Base-by-base conservation (phyloP, 2,888 invertebrate species). In the Deroplatys truncata region DNA sequence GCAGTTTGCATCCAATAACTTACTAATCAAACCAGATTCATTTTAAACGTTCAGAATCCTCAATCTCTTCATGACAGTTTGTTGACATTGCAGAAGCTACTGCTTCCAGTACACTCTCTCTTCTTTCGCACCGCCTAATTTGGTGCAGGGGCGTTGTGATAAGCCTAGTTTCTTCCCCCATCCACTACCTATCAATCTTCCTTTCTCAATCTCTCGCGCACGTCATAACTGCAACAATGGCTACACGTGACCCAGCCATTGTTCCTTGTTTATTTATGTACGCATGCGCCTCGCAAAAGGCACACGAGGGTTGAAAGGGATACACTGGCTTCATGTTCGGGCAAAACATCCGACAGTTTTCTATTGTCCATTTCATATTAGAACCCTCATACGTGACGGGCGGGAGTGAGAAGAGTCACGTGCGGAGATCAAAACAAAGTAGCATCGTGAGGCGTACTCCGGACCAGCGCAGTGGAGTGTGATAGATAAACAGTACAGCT, bases 231-330 rank as follows among this genome's bases (percentile, higher is more conserved):
- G 43, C 85, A 89, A 89, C 89, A 89, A 89, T 83, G 83, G 85
- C 31, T 29, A 29, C 85, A 83, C 87, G 83, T 87, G 83, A 29
- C 86, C 84, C 88, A 72, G 49, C 85, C 82, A 72, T 86, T 86
- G 86, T 86, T 20, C 56, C 20, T n/a, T 87, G 87, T 89, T 89
- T 89, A 89, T 89, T 82, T 89, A 85, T 86, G 86, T 28, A 28
- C 89, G 85, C 89, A 89, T 89, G 89, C 56, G 89, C 89, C 89
- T 86, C 43, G 56, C 89, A 31, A 43, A 86, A 82, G 85, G 82
- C 89, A 89, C 89, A 85, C 86, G 89, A 16, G 82, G 43, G 43
- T 72, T 86, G 89, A 89, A 89, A 89, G 85, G 85, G 89, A 89
- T 89, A 85, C 43, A 56, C 25, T 43, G 86, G 49, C 29, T 28